Evolutionary conservation across 30 jellyfish, hydroid and myxozoan genomes (phyloP).

Genomic region (Pseudorhiza aurosa): DNA sequence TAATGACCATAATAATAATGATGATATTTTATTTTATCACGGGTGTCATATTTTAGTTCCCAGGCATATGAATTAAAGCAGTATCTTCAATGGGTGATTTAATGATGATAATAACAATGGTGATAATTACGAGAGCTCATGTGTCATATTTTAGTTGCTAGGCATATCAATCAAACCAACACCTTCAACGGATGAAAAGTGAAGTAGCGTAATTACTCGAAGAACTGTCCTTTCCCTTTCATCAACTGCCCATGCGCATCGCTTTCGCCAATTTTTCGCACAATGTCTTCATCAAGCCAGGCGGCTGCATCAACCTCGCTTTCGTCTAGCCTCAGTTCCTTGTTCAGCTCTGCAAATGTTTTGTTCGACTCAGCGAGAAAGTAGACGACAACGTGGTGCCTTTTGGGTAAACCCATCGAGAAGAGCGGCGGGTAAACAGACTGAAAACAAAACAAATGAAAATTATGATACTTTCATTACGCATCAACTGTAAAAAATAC

Average conservation of each 20-base stretch:
- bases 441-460: slow-evolving; percentile 18
- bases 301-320: slow-evolving; percentile 82
- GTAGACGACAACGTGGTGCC: slow-evolving; percentile 78
- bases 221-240: slow-evolving; percentile 47
- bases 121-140: too few relatives aligned
- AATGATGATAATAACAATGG: too few relatives aligned
- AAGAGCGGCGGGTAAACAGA: slow-evolving; percentile 73
- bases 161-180: too few relatives aligned
- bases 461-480: neutral
- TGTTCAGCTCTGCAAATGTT: slow-evolving; percentile 37
- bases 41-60: too few relatives aligned
- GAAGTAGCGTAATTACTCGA: slow-evolving; percentile 65
- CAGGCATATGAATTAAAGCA: too few relatives aligned
- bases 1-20: too few relatives aligned
- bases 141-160: too few relatives aligned
- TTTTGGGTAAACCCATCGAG: slow-evolving; percentile 65
- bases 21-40: too few relatives aligned
- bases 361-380: slow-evolving; percentile 36
- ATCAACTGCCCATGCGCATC: slow-evolving; percentile 61
- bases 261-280: slow-evolving; percentile 41
- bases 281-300: slow-evolving; percentile 66
- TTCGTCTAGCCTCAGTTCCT: slow-evolving; percentile 48
- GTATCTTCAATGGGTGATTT: too few relatives aligned
- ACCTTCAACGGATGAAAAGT: too few relatives aligned
- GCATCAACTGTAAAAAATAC: too few relatives aligned